Conservation (phyloP, 2,113 vertebrate genomes). For the Eulemur macaco region DNA sequence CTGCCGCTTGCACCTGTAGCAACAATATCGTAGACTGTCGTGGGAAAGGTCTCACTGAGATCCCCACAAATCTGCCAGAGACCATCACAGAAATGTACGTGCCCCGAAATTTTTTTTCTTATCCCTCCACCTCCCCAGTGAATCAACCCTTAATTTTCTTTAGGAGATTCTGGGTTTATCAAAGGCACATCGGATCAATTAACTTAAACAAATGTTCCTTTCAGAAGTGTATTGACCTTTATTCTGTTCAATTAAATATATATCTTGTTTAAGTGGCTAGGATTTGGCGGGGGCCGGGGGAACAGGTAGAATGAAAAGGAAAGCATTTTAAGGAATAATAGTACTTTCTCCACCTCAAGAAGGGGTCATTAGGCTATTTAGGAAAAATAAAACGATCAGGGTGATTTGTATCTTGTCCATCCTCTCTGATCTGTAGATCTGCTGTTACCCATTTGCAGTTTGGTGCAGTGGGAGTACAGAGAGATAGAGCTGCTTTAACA, state of each 20-base stretch:
- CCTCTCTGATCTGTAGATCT: neutral
- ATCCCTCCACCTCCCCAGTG: neutral
- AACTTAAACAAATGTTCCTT: slow-evolving; percentile 29
- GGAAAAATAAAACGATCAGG: neutral
- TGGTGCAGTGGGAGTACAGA: fast-evolving
- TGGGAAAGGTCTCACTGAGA: slow-evolving; percentile 95
- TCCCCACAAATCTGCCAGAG: slow-evolving; percentile 97
- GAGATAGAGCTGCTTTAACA: fast-evolving
- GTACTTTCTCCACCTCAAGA: neutral
- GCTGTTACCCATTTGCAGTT: no score
- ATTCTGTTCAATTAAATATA: neutral
- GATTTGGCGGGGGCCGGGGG: no score
- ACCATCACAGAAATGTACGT: slow-evolving; percentile 98
- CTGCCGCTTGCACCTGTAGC: slow-evolving; percentile 95
- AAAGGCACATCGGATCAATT: neutral
- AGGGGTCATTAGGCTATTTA: neutral
- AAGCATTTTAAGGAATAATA: neutral
- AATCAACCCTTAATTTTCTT: neutral
- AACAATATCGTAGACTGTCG: slow-evolving; percentile 99
- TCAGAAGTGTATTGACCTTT: neutral
- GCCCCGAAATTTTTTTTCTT: neutral
- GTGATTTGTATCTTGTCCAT: neutral
- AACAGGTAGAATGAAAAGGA: neutral
- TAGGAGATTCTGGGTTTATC: neutral
- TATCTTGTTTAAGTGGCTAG: neutral